These are phyloP conservation scores for Caenorhabditis becei DNA, from an alignment of 2,888 invertebrate species.

Conservation along the genomic window DNA sequence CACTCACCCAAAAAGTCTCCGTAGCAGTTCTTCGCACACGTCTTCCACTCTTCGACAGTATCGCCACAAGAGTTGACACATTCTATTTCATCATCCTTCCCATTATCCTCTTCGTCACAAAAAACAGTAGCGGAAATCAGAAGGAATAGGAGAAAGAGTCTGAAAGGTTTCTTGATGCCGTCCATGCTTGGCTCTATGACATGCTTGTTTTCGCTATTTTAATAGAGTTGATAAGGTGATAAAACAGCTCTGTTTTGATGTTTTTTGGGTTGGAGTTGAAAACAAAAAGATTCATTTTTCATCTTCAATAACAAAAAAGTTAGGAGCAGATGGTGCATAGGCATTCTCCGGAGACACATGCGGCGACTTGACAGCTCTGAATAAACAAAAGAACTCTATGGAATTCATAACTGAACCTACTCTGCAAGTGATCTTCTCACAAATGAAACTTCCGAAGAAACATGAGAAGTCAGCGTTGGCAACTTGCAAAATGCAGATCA, in stretches of 20 bases:
- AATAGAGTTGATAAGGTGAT: background rate
- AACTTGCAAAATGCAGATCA: conserved; percentile 17
- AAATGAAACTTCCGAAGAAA: conserved; percentile 60
- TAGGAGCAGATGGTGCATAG: conserved; percentile 58
- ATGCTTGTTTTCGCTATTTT: background rate
- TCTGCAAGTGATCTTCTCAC: conserved; percentile 46
- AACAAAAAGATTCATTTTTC: background rate
- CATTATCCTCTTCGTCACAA: conserved; percentile 5
- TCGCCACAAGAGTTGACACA: conserved; percentile 38
- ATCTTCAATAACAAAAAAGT: background rate
- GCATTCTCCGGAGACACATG: conserved; percentile 59
- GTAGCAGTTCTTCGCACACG: conserved; percentile 21
- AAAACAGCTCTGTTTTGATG: conserved; percentile 4
- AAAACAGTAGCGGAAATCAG: background rate
- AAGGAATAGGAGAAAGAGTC: background rate
- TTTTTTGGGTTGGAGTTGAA: background rate
- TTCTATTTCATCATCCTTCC: conserved; percentile 39
- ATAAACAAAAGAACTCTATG: no score
- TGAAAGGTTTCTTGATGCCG: conserved; percentile 5
- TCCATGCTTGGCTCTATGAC: background rate
- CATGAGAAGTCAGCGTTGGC: conserved; percentile 61
- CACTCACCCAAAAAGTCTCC: conserved; percentile 39
- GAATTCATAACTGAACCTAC: no score
- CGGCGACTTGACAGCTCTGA: conserved; percentile 59
- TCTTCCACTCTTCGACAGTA: conserved; percentile 39